Base-by-base conservation (phyloP, 1,140 invertebrate species). In the Pseudobourletiella spinata region DNA sequence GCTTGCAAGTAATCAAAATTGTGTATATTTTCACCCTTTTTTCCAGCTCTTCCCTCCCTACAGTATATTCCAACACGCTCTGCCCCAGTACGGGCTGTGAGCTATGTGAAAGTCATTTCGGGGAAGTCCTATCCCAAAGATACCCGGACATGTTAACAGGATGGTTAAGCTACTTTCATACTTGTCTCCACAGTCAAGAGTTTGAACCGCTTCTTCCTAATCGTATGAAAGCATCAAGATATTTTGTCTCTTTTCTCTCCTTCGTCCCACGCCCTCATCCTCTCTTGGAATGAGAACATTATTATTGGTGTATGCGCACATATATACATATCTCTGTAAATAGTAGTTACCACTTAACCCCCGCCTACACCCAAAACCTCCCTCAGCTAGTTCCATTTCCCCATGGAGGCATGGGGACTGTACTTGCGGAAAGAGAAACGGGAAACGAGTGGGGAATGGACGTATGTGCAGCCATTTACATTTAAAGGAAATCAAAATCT, bases 401-500 rank as follows among this genome's bases (percentile, higher is more conserved):
- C 6, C 6, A 20, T 20, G 22, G 6, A 6, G 22, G 8, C 8
- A 4, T 14, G 18, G 15, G 8, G 4, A 8, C 8, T 11, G 6
- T 14, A 4, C 6, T 15, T 8, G 29, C 14, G 11, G 4, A 15
- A 28, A 26, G 24, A 54, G 3, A 54, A 30, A 15, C 11, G 29
- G 24, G 24, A 54, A 25, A 26, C 8, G 8, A 54, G 8, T 62
- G 15, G 32, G 32, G 32, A 11, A 11, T 39, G 32, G 8, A 11
- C n/a, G 32, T 39, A 39, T 39, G 32, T n/a, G n/a, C 8, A n/a
- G 32, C 32, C 61, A 63, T 63, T 63, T 63, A 55, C 61, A 63
- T 63, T 63, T 57, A 57, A 63, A 57, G 61, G 61, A 63, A 63
- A 63, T 63, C 61, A 63, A 63, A 62, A 63, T 48, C 51, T 57